Percentiles rank a stretch among this genome's conserved stretches.
Evolutionary conservation across 2,797 vertebrate species (phyloP).

Genomic region (Characodon lateralis): DNA sequence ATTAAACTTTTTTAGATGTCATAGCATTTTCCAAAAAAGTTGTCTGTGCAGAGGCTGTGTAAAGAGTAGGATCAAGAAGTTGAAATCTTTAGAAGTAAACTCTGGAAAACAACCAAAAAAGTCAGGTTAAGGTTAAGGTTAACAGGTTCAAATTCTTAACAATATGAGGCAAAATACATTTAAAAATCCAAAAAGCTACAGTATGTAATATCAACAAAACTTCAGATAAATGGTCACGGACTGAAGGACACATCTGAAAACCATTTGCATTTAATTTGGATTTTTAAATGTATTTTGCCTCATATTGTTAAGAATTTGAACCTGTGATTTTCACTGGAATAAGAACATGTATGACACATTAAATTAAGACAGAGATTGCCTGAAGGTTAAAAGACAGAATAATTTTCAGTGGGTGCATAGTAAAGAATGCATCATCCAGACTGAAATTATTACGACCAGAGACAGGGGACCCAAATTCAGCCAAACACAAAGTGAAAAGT

Average conservation of each 20-base stretch:
- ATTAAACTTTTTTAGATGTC: background rate
- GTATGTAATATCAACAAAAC: background rate
- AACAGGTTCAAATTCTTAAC: background rate
- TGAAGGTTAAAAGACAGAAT: background rate
- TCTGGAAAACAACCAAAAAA: background rate
- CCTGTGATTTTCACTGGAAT: background rate
- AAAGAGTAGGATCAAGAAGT: background rate
- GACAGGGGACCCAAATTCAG: too few species aligned
- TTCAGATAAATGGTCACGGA: background rate
- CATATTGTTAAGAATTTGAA: background rate
- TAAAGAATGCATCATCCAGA: background rate
- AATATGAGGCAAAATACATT: background rate
- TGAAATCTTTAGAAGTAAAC: background rate
- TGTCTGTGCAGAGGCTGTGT: background rate
- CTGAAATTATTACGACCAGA: background rate
- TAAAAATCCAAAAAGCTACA: background rate
- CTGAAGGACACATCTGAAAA: background rate
- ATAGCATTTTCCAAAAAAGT: background rate
- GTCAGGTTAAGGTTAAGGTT: too few species aligned
- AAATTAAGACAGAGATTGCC: background rate
- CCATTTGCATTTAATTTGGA: background rate
- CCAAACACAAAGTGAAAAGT: too few species aligned
- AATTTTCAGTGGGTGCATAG: background rate
- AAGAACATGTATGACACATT: background rate
- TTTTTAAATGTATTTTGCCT: background rate